Base-by-base conservation (phyloP, 2,888 invertebrate species). In the Napeogenes inachia region DNA sequence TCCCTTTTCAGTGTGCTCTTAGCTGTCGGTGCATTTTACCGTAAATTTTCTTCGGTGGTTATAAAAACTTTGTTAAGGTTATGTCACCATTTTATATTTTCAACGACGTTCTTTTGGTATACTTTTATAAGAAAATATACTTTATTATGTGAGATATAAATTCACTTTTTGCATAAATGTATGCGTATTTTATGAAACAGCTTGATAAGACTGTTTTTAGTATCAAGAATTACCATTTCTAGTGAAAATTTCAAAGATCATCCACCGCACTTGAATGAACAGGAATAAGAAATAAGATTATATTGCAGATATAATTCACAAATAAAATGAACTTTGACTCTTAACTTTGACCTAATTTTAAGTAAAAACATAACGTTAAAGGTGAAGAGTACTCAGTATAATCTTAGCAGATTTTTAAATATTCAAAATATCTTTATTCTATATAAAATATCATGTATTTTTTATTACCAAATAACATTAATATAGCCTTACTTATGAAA, bases 151-250 rank as follows among this genome's bases (percentile, higher is more conserved):
- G 30, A 12, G 13, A 4, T 8, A 59, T 47, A 65, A 54, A 57
- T 58, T 63, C 33, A 13, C 12, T 54, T 63, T 59, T 63, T 21
- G 38, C 54, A 54, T 59, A 42, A 30, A 13, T 42, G 47, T 46
- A 45, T 58, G 46, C 50, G 59, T 56, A 58, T 50, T 54, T 57
- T 56, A 53, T 13, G 35, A 58, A 65, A 62, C 50, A 59, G 59
- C 65, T 54, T 56, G 30, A 61, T 66, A 63, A 66, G 59, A 50
- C 57, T 54, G 56, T 66, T 61, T 65, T 63, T 61, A 66, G 57
- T 59, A 57, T 35, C 38, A 35, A n/a, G 50, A 38, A 66, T 66
- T 63, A 66, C 45, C 59, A 61, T 63, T 59, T 63, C 54, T 53
- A 56, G 45, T 59, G 30, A 12, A 50, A 56, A 62, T 58, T 62